phyloP scores from a whole-genome alignment of 1,140 invertebrate genomes.

The Rhopalosiphum padi region DNA sequence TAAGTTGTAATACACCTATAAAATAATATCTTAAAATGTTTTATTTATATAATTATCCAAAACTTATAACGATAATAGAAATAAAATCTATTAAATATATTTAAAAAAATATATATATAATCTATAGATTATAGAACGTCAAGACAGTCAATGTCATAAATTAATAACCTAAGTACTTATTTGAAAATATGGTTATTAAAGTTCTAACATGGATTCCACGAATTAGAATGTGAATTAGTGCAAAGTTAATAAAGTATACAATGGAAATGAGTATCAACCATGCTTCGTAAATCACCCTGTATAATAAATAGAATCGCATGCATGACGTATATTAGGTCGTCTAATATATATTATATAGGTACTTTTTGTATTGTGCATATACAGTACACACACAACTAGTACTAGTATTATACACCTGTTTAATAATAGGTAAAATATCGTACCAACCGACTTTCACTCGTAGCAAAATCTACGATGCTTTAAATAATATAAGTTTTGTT shows the following conservation, averaged over 20 bases:
- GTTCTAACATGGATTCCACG: background rate
- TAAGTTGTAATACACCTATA: background rate
- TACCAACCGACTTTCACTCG: background rate
- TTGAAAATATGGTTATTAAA: background rate
- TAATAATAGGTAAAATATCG: background rate
- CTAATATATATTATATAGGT: background rate
- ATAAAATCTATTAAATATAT: background rate
- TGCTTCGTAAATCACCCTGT: background rate
- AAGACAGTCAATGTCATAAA: background rate
- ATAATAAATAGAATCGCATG: background rate
- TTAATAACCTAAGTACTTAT: background rate
- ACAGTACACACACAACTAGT: background rate
- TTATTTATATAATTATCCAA: background rate
- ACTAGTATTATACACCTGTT: background rate
- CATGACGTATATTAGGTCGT: background rate
- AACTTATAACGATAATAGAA: background rate
- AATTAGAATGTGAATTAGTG: background rate
- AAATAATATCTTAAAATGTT: no score
- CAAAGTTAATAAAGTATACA: background rate
- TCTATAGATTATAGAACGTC: background rate
- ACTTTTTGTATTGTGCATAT: background rate
- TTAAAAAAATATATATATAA: background rate
- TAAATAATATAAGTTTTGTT: slow-evolving; percentile 22
- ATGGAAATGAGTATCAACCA: background rate
- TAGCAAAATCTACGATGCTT: background rate